These are phyloP conservation scores for Lateolabrax maculatus DNA, from an alignment of 2,797 vertebrate genomes.

Conservation along the genomic window DNA sequence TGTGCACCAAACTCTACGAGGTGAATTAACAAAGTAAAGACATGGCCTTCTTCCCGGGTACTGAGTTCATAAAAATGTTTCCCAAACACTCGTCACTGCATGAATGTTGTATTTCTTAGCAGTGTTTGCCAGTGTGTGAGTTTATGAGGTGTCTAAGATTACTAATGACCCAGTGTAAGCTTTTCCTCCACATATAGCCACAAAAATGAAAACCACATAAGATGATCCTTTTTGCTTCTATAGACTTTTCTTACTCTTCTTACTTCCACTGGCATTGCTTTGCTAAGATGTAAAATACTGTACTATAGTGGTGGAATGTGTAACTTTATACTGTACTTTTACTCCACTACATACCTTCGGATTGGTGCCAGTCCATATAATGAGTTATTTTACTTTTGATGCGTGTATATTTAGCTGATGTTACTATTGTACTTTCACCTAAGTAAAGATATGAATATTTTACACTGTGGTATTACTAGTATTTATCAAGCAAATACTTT, in stretches of 20 bases:
- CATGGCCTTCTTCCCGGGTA: conserved; percentile 74
- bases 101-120: conserved; percentile 65
- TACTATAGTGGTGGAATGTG: neutral
- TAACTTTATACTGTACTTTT: neutral
- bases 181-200: conserved; percentile 36
- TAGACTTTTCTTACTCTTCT: no score
- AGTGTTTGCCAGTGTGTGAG: conserved; percentile 66
- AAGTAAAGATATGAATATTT: neutral
- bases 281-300: conserved; percentile 42
- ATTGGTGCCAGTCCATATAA: neutral
- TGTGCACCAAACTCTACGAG: conserved; percentile 48
- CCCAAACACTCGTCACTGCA: conserved; percentile 64
- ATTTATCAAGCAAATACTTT: no score
- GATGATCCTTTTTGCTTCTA: conserved; percentile 48
- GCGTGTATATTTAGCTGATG: neutral
- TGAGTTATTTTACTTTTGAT: neutral
- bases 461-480: neutral
- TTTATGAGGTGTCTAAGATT: conserved; percentile 79
- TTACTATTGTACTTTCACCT: neutral
- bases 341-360: neutral
- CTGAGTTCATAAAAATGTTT: conserved; percentile 74
- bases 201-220: conserved; percentile 44
- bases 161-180: conserved; percentile 50
- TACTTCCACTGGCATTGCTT: conserved; percentile 7
- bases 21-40: conserved; percentile 70